These are phyloP conservation scores for Cottus gobio DNA, from an alignment of 2,113 vertebrate genomes.

Conservation along the genomic window DNA sequence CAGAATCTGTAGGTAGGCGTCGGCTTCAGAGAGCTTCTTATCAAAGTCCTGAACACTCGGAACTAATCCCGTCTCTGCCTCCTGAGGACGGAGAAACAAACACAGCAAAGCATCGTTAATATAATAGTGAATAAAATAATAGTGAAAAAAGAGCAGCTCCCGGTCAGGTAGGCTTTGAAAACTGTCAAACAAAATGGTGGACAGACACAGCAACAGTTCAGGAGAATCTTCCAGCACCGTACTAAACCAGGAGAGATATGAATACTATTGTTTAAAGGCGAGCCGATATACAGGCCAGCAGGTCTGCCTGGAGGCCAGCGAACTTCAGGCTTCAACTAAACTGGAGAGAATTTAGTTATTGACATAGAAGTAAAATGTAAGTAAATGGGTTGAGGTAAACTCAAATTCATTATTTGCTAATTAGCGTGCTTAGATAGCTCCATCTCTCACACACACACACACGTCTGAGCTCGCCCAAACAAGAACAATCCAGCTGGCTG, in stretches of 20 bases:
- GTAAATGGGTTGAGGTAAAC: constrained; percentile 13
- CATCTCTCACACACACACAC: constrained; percentile 20
- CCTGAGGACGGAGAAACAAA: constrained; percentile 80
- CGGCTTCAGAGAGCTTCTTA: constrained; percentile 97
- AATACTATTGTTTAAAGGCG: constrained; percentile 62
- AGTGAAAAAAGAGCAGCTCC: constrained; percentile 31
- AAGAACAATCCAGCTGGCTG: constrained; percentile 37
- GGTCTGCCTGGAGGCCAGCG: constrained; percentile 43
- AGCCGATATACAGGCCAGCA: constrained; percentile 57
- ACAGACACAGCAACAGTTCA: constrained; percentile 62
- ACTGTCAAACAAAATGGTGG: constrained; percentile 56
- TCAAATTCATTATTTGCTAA: constrained; percentile 49
- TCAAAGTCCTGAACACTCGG: constrained; percentile 98
- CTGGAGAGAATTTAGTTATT: constrained; percentile 3
- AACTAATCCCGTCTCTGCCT: constrained; percentile 95
- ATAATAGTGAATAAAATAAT: too few relatives aligned
- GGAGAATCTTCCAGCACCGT: constrained; percentile 72
- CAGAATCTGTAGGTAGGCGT: constrained; percentile 98
- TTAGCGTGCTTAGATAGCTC: constrained; percentile 25
- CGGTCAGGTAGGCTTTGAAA: constrained; percentile 43
- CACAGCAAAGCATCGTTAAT: constrained; percentile 2
- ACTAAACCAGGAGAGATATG: constrained; percentile 50
- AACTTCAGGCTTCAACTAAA: constrained; percentile 45
- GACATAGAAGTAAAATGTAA: neutral
- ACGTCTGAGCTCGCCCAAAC: constrained; percentile 17